These are phyloP conservation scores for Halocaridina rubra DNA, from an alignment of 2,888 invertebrate species.

Conservation along the genomic window DNA sequence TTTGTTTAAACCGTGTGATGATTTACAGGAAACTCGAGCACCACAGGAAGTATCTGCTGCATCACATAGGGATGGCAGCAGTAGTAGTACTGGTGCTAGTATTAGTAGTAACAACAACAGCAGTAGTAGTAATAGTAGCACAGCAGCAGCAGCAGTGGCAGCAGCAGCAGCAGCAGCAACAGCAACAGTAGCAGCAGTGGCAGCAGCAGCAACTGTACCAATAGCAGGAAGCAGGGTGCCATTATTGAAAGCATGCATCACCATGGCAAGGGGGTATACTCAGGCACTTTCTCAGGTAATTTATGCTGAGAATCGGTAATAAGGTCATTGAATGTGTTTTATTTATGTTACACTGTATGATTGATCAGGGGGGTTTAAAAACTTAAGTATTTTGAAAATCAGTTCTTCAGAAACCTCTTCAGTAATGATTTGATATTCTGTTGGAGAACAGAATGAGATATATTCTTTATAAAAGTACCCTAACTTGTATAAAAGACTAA, in stretches of 20 bases:
- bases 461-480: too few relatives aligned
- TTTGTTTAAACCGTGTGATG: neutral
- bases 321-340: too few relatives aligned
- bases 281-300: conserved; percentile 86
- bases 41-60: conserved; percentile 32
- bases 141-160: conserved; percentile 19
- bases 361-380: too few relatives aligned
- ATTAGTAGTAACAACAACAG: neutral
- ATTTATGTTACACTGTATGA: too few relatives aligned
- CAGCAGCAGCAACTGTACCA: conserved; percentile 4
- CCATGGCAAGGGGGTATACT: conserved; percentile 94
- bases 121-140: neutral
- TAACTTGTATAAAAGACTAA: too few relatives aligned
- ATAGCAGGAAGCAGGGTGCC: conserved; percentile 74
- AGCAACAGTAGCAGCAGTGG: conserved; percentile 7
- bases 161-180: conserved; percentile 2
- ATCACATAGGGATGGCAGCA: neutral
- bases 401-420: too few relatives aligned
- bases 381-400: too few relatives aligned
- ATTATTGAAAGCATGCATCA: conserved; percentile 93
- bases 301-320: too few relatives aligned
- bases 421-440: too few relatives aligned
- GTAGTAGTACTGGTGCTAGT: neutral
- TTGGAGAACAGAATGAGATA: too few relatives aligned
- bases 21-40: conserved; percentile 31